phyloP scores from a whole-genome alignment of 2,888 invertebrate species.

The Phengaris arion region DNA sequence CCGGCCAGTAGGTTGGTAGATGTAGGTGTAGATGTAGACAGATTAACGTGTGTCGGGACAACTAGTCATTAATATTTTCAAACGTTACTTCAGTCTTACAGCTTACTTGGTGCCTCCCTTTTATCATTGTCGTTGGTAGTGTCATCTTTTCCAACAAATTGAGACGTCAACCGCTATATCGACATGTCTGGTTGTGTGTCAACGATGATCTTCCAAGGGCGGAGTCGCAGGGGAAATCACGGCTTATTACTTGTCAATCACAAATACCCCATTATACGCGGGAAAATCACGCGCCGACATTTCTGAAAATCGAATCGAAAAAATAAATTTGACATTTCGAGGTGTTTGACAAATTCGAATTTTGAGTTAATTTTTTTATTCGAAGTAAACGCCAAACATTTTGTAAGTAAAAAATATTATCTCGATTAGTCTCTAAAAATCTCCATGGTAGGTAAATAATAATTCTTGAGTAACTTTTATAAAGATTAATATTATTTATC shows the following conservation, averaged over 20 bases:
- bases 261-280: conserved; percentile 37
- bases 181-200: conserved; percentile 31
- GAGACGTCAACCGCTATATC: conserved; percentile 34
- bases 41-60: no score
- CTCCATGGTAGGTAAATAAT: no score
- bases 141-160: conserved; percentile 22
- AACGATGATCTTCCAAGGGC: conserved; percentile 46
- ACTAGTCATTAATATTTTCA: no score
- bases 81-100: no score
- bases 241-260: conserved; percentile 75
- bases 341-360: not conserved
- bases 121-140: not conserved
- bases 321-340: conserved; percentile 18
- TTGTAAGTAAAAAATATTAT: not conserved
- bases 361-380: not conserved
- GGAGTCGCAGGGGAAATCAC: conserved; percentile 68
- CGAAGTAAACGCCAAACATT: not conserved
- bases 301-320: conserved; percentile 3
- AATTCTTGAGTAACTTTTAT: not conserved
- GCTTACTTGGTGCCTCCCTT: no score
- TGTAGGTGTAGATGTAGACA: no score
- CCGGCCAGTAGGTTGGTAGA: no score
- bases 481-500: not conserved
- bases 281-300: not conserved
- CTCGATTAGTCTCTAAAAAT: no score